Percentiles rank a stretch among this genome's conserved stretches.
These are phyloP conservation scores for Aphaenogaster rudis DNA, from an alignment of 1,140 invertebrate species.

Conservation along the genomic window DNA sequence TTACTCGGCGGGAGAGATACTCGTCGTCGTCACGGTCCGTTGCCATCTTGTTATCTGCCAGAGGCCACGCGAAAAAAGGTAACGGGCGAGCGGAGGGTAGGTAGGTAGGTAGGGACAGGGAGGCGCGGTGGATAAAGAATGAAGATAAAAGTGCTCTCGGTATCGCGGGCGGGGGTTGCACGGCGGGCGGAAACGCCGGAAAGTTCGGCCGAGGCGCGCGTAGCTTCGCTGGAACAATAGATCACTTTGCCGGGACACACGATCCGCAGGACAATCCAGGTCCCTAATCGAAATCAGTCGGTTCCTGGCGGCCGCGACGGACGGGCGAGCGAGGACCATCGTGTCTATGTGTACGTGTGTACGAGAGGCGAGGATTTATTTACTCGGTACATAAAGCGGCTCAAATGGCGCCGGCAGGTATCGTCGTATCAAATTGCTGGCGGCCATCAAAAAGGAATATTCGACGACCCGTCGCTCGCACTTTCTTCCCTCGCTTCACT, in stretches of 20 bases:
- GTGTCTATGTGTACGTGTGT: background rate
- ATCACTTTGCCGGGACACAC: constrained; percentile 73
- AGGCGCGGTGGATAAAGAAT: constrained; percentile 49
- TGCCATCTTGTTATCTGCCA: constrained; percentile 83
- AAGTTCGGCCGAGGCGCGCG: constrained; percentile 68
- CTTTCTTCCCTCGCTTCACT: background rate
- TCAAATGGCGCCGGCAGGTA: constrained; percentile 49
- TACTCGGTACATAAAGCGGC: constrained; percentile 63
- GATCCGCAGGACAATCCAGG: constrained; percentile 66
- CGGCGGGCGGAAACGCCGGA: constrained; percentile 27
- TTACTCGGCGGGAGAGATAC: constrained; percentile 80
- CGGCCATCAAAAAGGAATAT: constrained; percentile 48
- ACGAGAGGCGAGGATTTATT: constrained; percentile 54
- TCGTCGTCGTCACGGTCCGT: constrained; percentile 79
- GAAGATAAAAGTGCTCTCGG: constrained; percentile 60
- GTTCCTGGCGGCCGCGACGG: constrained; percentile 33
- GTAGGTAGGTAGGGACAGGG: background rate
- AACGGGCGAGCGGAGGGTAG: background rate
- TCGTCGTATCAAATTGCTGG: constrained; percentile 48
- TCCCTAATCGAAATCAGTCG: constrained; percentile 67
- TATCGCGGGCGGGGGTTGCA: constrained; percentile 32
- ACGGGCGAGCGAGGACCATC: background rate
- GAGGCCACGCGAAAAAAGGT: constrained; percentile 56
- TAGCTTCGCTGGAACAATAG: constrained; percentile 69
- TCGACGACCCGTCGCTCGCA: background rate